Percentiles rank a stretch among this genome's conserved stretches.
Conservation (phyloP, 1,140 invertebrate species). For the Adelges cooleyi region DNA sequence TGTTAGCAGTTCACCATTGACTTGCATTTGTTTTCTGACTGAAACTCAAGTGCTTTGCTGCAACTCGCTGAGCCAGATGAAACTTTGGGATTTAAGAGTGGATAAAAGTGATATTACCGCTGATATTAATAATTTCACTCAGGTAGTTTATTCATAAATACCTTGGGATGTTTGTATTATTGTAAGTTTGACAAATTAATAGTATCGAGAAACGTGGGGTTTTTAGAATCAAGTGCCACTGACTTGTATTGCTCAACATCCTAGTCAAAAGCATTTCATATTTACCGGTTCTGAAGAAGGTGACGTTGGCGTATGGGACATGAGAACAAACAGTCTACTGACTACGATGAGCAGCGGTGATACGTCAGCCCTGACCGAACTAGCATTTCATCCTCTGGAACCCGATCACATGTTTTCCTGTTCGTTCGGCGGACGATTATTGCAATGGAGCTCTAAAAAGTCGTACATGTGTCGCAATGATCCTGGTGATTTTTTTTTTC, state of each 20-base stretch:
- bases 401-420: constrained; percentile 14
- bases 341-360: constrained; percentile 16
- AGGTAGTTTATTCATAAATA: not conserved
- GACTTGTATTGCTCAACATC: constrained; percentile 23
- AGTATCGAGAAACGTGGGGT: too few relatives aligned
- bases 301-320: constrained; percentile 18
- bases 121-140: constrained; percentile 13
- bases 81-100: constrained; percentile 22
- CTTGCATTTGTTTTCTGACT: constrained; percentile 17
- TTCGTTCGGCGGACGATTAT: constrained; percentile 13
- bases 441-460: constrained; percentile 26
- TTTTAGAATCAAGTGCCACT: constrained; percentile 16
- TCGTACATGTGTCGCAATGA: not conserved
- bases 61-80: constrained; percentile 9
- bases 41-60: constrained; percentile 10
- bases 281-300: constrained; percentile 24
- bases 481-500: too few relatives aligned
- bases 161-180: too few relatives aligned
- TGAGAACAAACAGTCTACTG: constrained; percentile 4
- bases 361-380: not conserved
- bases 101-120: not conserved
- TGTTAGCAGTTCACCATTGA: constrained; percentile 8
- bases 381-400: constrained; percentile 16
- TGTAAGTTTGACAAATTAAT: too few relatives aligned
- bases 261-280: constrained; percentile 24